Evolutionary conservation across 2,888 invertebrate species (phyloP).

Genomic region (Cheilosia variabilis): DNA sequence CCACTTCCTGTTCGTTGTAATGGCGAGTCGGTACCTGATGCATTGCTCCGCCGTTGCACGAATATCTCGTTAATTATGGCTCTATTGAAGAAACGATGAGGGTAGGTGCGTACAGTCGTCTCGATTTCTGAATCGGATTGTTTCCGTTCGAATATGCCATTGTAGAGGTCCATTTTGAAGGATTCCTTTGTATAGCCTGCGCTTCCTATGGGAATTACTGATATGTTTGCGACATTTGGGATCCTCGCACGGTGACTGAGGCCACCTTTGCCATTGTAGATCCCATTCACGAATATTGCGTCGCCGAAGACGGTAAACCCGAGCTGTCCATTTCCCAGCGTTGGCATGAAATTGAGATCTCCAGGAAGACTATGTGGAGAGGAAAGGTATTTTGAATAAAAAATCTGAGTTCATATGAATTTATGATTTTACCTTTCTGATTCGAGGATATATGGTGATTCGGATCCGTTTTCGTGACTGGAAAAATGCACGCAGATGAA

Average conservation of each 20-base stretch:
- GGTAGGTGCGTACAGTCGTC: slow-evolving; percentile 79
- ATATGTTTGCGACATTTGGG: slow-evolving; percentile 84
- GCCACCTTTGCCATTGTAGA: slow-evolving; percentile 86
- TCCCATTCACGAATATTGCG: slow-evolving; percentile 86
- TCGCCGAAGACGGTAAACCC: slow-evolving; percentile 86
- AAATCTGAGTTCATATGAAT: neutral
- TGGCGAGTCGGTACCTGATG: slow-evolving; percentile 43
- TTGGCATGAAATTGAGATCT: slow-evolving; percentile 86
- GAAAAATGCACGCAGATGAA: neutral
- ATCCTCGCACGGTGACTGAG: slow-evolving; percentile 86
- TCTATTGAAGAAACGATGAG: slow-evolving; percentile 83
- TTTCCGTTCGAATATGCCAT: slow-evolving; percentile 83
- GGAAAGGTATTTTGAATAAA: neutral
- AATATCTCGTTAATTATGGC: slow-evolving; percentile 82
- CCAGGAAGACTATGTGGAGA: slow-evolving; percentile 84
- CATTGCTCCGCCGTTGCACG: slow-evolving; percentile 60
- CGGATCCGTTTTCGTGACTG: neutral
- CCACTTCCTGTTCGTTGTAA: slow-evolving; percentile 50
- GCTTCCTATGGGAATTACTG: slow-evolving; percentile 34
- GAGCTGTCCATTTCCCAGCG: slow-evolving; percentile 86
- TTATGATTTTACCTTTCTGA: slow-evolving; percentile 44
- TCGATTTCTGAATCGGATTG: slow-evolving; percentile 73
- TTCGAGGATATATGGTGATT: slow-evolving; percentile 45
- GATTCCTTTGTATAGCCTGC: slow-evolving; percentile 43
- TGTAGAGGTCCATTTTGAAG: slow-evolving; percentile 84